Conservation (phyloP, 2,113 vertebrate species). For the Deroptyus accipitrinus region DNA sequence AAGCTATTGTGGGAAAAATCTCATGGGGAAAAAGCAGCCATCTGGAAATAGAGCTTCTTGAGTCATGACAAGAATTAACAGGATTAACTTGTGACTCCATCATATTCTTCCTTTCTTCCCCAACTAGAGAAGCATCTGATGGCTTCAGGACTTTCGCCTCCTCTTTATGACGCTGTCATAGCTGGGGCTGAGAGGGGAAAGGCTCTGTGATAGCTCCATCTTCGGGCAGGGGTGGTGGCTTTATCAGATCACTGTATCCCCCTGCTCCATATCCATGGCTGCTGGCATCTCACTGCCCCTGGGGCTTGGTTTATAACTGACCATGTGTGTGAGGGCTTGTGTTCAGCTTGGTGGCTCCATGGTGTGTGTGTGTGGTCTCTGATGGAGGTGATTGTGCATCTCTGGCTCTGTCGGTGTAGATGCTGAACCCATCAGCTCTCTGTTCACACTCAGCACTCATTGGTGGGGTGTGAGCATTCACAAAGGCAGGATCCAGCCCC, state of each 20-base stretch:
- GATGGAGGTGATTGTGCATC: neutral
- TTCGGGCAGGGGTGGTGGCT: neutral
- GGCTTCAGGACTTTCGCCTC: neutral
- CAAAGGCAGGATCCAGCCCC: neutral
- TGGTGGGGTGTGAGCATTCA: neutral
- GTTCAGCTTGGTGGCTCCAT: neutral
- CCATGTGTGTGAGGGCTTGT: neutral
- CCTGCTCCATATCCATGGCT: neutral
- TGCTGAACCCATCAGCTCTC: neutral
- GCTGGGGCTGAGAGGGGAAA: neutral
- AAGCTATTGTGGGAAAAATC: neutral
- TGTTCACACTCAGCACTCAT: accelerated
- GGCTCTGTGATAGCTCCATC: neutral
- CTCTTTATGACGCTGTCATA: neutral
- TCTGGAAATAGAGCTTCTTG: neutral
- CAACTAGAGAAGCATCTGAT: neutral
- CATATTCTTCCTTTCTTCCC: neutral
- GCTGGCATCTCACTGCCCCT: neutral
- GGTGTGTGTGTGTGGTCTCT: neutral
- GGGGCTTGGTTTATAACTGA: neutral
- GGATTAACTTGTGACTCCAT: neutral
- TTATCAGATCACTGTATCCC: neutral
- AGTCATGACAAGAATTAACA: neutral
- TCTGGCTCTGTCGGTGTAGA: neutral
- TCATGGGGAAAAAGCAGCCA: neutral